These are phyloP conservation scores for Mastomys natalensis DNA, from an alignment of 2,113 vertebrate species.

Conservation along the genomic window DNA sequence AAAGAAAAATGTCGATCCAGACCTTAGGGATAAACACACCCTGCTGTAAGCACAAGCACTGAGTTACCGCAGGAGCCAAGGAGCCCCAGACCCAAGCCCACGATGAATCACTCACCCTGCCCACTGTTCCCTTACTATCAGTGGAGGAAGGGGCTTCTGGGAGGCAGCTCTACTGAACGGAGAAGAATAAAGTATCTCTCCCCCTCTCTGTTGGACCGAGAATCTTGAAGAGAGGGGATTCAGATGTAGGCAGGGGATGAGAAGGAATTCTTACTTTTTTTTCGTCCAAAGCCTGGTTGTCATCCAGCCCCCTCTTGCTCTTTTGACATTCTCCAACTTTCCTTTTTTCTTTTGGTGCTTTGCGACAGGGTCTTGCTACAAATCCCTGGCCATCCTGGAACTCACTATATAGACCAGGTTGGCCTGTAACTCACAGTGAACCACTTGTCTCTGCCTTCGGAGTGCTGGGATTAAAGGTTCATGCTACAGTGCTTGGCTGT, in stretches of 20 bases:
- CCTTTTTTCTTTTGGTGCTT: not conserved
- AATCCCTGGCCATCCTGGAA: not conserved
- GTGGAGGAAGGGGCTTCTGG: not conserved
- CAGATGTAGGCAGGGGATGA: not conserved
- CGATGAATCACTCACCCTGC: not conserved
- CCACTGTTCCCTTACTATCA: not conserved
- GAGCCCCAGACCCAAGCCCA: not conserved
- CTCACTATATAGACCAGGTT: not conserved
- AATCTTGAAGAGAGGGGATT: not conserved
- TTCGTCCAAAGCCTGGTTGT: not conserved
- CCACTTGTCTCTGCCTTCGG: not conserved
- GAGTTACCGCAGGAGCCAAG: not conserved
- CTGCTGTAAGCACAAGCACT: not conserved
- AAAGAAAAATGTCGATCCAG: conserved; percentile 62
- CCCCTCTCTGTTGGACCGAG: accelerated
- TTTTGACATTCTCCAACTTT: not conserved
- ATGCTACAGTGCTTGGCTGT: not conserved
- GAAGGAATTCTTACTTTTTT: not conserved
- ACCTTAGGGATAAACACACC: conserved; percentile 52
- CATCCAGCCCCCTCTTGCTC: not conserved
- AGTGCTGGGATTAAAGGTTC: not conserved
- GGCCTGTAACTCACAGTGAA: not conserved
- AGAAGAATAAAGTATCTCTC: not conserved
- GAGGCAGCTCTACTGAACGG: not conserved
- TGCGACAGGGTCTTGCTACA: not conserved